Base-by-base conservation (phyloP, 2,797 vertebrate species). In the Acanthis flammea region DNA sequence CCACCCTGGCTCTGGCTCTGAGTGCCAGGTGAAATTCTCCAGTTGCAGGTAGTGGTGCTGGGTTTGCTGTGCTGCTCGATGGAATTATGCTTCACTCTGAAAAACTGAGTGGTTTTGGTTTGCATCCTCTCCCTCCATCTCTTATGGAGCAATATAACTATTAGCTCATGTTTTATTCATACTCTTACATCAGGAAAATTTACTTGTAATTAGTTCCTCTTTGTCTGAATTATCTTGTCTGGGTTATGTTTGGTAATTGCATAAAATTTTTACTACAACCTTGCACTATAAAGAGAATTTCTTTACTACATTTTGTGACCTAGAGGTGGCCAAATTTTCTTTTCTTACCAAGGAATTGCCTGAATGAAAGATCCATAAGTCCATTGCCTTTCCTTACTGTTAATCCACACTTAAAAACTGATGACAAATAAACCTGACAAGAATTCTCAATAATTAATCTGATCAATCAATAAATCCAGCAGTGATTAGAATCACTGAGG, bases 101-200 rank as follows among this genome's bases (percentile, higher is more conserved):
- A 19, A 84, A 77, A 27, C 3, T 7, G 6, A 27, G 6, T 18
- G 10, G 41, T 87, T 71, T 58, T 21, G 5, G 3, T 75, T 65
- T 72, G 22, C 16, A 24, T 33, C 12, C 24, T 78, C 50, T 65
- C 13, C 33, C 4, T 61, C 31, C 4, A 8, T 23, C 63, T 70
- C 5, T 74, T 53, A 37, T 63, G 50, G 6, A 58, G 19, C 54
- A 25, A 7, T 51, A 14, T 24, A 70, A 80, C 35, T n/a, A 50
- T 47, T 30, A n/a, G 17, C 28, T 78, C 24, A 68, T 78, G 48
- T 85, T 94, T 93, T 79, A 75, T 84, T 93, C 66, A 27, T 37
- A 13, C 23, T 44, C 27, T 62, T 73, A 81, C 54, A 86, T 6
- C 12, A 19, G 33, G 60, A 76, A 79, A 76, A 88, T 14, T 37